Evolutionary conservation across 1,140 invertebrate genomes (phyloP).

Genomic region (Drosophila oshimai): DNA sequence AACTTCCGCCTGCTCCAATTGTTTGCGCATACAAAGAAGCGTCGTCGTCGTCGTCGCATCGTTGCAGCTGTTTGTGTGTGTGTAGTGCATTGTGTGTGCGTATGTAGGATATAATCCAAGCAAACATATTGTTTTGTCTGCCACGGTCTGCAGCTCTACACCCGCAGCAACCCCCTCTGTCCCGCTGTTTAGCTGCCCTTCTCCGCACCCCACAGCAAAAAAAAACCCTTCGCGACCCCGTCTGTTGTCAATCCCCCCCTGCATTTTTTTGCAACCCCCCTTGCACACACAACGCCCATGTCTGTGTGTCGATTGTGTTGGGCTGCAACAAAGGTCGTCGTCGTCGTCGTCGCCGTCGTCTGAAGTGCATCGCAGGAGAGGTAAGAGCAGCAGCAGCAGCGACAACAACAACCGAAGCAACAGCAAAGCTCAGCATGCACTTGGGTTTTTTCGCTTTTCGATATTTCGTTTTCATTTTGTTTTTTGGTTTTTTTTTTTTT

Average conservation of each 20-base stretch:
- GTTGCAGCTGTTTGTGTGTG: slow-evolving; percentile 12
- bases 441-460: slow-evolving; percentile 41
- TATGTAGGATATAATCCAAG: slow-evolving; percentile 71
- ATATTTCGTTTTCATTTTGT: slow-evolving; percentile 21
- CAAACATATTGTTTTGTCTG: slow-evolving; percentile 81
- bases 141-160: slow-evolving; percentile 56
- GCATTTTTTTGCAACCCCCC: slow-evolving; percentile 1
- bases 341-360: slow-evolving; percentile 50
- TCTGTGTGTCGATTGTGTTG: slow-evolving; percentile 72
- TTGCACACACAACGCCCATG: slow-evolving; percentile 41
- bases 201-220: neutral
- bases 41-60: slow-evolving; percentile 63
- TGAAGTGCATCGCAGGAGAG: slow-evolving; percentile 65
- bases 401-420: neutral
- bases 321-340: slow-evolving; percentile 55
- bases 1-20: slow-evolving; percentile 81
- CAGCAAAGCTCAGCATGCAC: slow-evolving; percentile 64
- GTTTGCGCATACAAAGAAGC: slow-evolving; percentile 77
- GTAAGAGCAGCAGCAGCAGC: slow-evolving; percentile 37
- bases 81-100: neutral
- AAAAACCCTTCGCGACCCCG: slow-evolving; percentile 24
- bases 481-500: slow-evolving; percentile 6
- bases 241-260: slow-evolving; percentile 5
- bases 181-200: neutral
- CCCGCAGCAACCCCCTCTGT: slow-evolving; percentile 1